Percentiles rank a stretch among this genome's conserved stretches.
These are phyloP conservation scores for Columba guinea DNA, from an alignment of 2,797 vertebrate species.

Conservation along the genomic window DNA sequence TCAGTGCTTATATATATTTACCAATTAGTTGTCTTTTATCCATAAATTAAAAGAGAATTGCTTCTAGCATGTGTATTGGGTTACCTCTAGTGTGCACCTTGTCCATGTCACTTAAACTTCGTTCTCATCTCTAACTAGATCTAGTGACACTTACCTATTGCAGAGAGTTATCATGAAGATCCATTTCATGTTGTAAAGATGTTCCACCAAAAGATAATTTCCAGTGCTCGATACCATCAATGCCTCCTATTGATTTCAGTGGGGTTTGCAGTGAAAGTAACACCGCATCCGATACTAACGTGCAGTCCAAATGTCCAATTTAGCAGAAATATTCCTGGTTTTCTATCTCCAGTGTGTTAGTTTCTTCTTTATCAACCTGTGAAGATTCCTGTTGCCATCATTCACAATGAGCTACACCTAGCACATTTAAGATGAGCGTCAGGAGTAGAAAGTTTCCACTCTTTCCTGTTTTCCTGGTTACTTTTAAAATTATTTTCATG, in stretches of 20 bases:
- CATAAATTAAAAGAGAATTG: background rate
- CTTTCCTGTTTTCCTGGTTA: background rate
- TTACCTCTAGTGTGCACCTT: background rate
- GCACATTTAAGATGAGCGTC: background rate
- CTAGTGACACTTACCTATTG: background rate
- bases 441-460: conserved; percentile 41
- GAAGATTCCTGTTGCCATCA: background rate
- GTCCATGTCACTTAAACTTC: background rate
- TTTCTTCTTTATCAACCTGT: background rate
- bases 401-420: background rate
- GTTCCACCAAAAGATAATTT: conserved; percentile 19
- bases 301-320: background rate
- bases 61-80: background rate
- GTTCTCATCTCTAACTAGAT: conserved; percentile 15
- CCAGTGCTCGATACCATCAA: background rate
- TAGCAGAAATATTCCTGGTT: background rate
- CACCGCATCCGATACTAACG: background rate
- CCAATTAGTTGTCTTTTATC: background rate
- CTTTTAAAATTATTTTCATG: background rate
- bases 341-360: background rate
- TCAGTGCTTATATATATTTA: background rate
- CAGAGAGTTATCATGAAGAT: background rate
- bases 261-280: background rate
- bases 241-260: conserved; percentile 28
- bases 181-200: conserved; percentile 6